phyloP scores from a whole-genome alignment of 1,140 invertebrate species.

The Nephila pilipes region DNA sequence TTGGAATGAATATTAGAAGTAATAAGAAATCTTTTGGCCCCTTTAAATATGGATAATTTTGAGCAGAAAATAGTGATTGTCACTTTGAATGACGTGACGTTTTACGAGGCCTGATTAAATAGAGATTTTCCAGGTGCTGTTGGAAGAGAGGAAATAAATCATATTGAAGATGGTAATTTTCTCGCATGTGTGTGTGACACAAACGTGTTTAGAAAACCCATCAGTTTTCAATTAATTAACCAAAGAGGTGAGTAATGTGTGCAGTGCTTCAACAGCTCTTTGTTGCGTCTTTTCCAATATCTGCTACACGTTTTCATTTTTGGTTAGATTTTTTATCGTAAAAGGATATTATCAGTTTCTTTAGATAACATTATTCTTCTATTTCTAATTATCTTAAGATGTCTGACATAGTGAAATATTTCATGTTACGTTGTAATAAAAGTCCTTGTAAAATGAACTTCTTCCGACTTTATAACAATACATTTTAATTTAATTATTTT shows the following conservation, averaged over 20 bases:
- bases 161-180: not conserved
- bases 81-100: not conserved
- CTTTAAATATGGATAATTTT: no score
- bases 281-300: not conserved
- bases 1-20: no score
- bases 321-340: no score
- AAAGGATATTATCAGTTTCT: no score
- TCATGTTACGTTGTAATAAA: no score
- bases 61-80: not conserved
- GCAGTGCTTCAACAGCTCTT: not conserved
- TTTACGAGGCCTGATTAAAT: not conserved
- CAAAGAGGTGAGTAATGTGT: not conserved
- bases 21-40: no score
- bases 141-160: not conserved
- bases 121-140: not conserved
- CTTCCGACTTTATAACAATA: no score
- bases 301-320: not conserved
- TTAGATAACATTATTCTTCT: no score
- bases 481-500: no score
- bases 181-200: not conserved
- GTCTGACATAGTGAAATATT: no score
- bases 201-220: not conserved
- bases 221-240: conserved; percentile 23
- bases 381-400: no score
- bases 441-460: no score